Percentiles rank a stretch among this genome's conserved stretches.
These are phyloP conservation scores for Pterobdella sp. DNA, from an alignment of 2,888 invertebrate genomes.

Conservation along the genomic window DNA sequence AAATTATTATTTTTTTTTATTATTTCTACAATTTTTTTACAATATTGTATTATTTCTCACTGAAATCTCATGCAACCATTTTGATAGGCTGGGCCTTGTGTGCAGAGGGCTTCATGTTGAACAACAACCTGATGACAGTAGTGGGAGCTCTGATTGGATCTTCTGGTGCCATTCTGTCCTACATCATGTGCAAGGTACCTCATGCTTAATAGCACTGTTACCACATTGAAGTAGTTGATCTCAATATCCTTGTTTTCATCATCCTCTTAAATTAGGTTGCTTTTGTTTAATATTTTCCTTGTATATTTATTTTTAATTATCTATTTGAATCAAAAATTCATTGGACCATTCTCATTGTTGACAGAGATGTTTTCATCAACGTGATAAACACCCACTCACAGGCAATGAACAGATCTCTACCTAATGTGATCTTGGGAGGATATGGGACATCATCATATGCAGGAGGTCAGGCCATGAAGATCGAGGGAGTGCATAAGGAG, in stretches of 20 bases:
- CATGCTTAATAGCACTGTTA: neutral
- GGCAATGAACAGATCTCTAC: slow-evolving; percentile 67
- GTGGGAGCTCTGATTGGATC: slow-evolving; percentile 83
- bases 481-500: slow-evolving; percentile 68
- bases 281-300: too few species aligned
- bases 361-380: too few species aligned
- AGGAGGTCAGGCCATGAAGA: slow-evolving; percentile 67
- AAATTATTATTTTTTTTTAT: neutral
- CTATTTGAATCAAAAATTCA: too few species aligned
- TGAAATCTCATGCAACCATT: slow-evolving; percentile 58
- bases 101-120: slow-evolving; percentile 86
- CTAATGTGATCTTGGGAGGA: slow-evolving; percentile 80
- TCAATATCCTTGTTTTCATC: too few species aligned
- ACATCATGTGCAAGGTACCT: slow-evolving; percentile 81
- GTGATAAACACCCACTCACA: slow-evolving; percentile 38
- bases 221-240: too few species aligned
- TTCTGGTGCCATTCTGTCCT: slow-evolving; percentile 81
- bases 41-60: neutral
- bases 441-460: slow-evolving; percentile 71
- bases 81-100: slow-evolving; percentile 89
- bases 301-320: too few species aligned
- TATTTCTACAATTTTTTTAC: neutral
- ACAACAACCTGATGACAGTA: slow-evolving; percentile 83
- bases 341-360: too few species aligned
- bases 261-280: too few species aligned